phyloP scores from a whole-genome alignment of 30 jellyfish, hydroid and myxozoan genomes.

The Cassiopea xamachana region DNA sequence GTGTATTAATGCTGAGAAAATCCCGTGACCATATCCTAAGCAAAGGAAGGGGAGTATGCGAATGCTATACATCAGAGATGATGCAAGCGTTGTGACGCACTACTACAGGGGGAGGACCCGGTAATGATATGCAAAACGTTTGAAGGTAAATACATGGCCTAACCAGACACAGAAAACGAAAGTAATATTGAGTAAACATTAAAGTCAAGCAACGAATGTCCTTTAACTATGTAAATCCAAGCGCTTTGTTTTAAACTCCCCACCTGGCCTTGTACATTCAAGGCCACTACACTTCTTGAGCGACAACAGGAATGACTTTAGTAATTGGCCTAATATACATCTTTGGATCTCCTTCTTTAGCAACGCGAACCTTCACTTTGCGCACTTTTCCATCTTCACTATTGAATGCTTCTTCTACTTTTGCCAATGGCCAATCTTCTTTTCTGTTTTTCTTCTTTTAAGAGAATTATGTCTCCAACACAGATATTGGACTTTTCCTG shows the following conservation, averaged over 20 bases:
- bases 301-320: not conserved
- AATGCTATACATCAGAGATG: not conserved
- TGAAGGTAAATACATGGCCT: not conserved
- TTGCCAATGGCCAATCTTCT: not conserved
- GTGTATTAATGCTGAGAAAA: not conserved
- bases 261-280: not conserved
- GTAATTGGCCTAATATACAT: not conserved
- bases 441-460: not conserved
- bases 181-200: not conserved
- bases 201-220: not conserved
- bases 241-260: not conserved
- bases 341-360: not conserved
- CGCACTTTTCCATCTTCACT: not conserved
- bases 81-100: not conserved
- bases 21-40: not conserved
- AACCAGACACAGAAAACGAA: not conserved
- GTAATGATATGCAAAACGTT: not conserved
- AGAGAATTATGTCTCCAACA: not conserved
- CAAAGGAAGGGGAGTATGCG: not conserved
- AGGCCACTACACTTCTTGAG: not conserved
- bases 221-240: not conserved
- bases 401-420: not conserved
- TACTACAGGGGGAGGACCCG: not conserved
- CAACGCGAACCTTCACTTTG: not conserved
- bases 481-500: no score